A percentile compares a stretch with the other conserved stretches of the same genome.
These are phyloP conservation scores for Lanius collurio DNA, from an alignment of 2,113 vertebrate species.

Conservation along the genomic window DNA sequence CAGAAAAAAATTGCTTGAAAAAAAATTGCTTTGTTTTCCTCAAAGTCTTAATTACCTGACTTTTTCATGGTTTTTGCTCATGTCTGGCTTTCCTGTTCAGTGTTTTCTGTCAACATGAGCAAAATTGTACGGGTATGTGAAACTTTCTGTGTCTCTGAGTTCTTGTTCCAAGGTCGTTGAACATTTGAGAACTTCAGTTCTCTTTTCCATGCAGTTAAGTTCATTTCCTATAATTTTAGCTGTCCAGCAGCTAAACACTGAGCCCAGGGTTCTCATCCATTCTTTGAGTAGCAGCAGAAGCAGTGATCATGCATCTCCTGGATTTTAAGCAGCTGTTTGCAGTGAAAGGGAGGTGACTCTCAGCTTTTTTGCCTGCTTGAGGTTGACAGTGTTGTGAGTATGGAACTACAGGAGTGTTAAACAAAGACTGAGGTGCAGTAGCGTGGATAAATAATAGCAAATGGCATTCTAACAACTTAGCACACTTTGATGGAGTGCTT, in stretches of 20 bases:
- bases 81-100: background rate
- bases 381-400: background rate
- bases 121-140: background rate
- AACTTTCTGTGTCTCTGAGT: background rate
- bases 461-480: background rate
- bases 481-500: background rate
- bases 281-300: background rate
- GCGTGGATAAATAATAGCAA: background rate
- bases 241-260: background rate
- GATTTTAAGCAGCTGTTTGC: background rate
- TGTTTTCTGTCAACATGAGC: background rate
- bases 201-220: background rate
- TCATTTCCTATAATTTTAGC: background rate
- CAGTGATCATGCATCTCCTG: background rate
- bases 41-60: background rate
- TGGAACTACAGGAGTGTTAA: background rate
- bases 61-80: background rate
- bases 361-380: background rate
- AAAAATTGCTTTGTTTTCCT: background rate
- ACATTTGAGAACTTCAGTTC: background rate
- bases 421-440: background rate
- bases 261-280: background rate
- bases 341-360: background rate
- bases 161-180: background rate
- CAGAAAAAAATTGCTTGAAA: background rate